Evolutionary conservation across 1,140 invertebrate genomes (phyloP), one percentile per base, ranked within the genome.

Genomic region (Magallana gigas): DNA sequence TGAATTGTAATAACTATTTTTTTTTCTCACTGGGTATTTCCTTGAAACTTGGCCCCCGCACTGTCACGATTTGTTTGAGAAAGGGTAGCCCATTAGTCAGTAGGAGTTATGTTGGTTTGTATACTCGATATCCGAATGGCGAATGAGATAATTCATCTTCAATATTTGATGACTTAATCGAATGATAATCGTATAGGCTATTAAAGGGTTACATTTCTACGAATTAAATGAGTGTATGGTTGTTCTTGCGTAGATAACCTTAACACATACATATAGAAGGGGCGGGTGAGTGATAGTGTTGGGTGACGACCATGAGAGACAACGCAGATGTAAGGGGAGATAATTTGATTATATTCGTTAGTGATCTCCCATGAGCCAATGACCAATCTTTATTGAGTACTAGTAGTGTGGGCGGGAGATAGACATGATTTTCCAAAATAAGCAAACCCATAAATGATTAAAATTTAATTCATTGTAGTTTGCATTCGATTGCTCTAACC

Each of bases 41-140:
- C 14, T 12, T 71, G 18, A 71, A 23, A 71, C 7, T 8, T 18
- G 6, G 23, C 8, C 68, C 60, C 68, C 18, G 29, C 68, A 71
- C 36, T 71, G 68, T 71, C 68, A 71, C 68, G 68, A 11, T 71
- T 71, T 71, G 68, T 71, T 71, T 29, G 14, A 23, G 29, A 71
- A 71, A 36, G 36, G 68, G 18, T 29, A 23, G 12, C 68, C 4
- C 1, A 62, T 48, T 5, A 48, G 5, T 48, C 36, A 62, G 60
- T 62, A 8, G 68, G 68, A 71, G 68, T 71, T 71, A 71, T 48
- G 0, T 1, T 71, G 68, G 8, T 71, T 29, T 29, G 12, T 23
- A 12, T 11, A 71, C 18, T 36, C 1, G 1, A 48, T 71, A 71
- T 71, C 36, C 36, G 68, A 11, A 3, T 29, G 36, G 36, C 36